Percentiles rank a stretch among this genome's conserved stretches.
These are phyloP conservation scores for Hirtodrosophila alboralis DNA, from an alignment of 2,888 invertebrate species.

Conservation along the genomic window DNA sequence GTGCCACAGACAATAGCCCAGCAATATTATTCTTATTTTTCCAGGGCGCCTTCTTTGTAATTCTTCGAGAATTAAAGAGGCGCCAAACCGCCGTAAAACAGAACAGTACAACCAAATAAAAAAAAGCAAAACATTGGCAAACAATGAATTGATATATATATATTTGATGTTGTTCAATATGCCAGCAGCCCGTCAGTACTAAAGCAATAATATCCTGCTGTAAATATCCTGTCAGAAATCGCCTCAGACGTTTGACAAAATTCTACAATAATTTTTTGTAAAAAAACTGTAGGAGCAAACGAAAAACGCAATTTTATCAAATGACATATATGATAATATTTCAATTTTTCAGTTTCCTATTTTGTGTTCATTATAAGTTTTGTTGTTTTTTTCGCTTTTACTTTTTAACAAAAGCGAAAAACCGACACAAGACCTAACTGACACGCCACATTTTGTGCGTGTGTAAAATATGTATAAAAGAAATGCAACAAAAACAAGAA, in stretches of 20 bases:
- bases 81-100: slow-evolving; percentile 64
- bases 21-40: slow-evolving; percentile 75
- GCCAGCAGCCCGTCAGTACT: background rate
- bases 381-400: slow-evolving; percentile 55
- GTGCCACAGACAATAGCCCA: slow-evolving; percentile 80
- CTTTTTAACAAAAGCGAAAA: slow-evolving; percentile 51
- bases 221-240: slow-evolving; percentile 51
- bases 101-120: slow-evolving; percentile 68
- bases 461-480: slow-evolving; percentile 71
- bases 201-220: background rate
- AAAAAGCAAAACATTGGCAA: slow-evolving; percentile 60
- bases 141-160: slow-evolving; percentile 9
- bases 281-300: slow-evolving; percentile 81
- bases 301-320: slow-evolving; percentile 82
- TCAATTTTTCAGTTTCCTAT: slow-evolving; percentile 32
- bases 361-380: slow-evolving; percentile 36
- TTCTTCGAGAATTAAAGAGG: slow-evolving; percentile 71
- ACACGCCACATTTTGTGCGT: slow-evolving; percentile 42
- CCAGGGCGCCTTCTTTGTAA: slow-evolving; percentile 62
- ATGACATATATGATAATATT: slow-evolving; percentile 37
- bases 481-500: slow-evolving; percentile 29
- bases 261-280: slow-evolving; percentile 72
- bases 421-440: slow-evolving; percentile 33
- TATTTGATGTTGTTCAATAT: slow-evolving; percentile 6
- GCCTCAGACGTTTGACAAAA: slow-evolving; percentile 70